Base-by-base conservation (phyloP, 2,797 vertebrate genomes). In the Pseudopleuronectes americanus region DNA sequence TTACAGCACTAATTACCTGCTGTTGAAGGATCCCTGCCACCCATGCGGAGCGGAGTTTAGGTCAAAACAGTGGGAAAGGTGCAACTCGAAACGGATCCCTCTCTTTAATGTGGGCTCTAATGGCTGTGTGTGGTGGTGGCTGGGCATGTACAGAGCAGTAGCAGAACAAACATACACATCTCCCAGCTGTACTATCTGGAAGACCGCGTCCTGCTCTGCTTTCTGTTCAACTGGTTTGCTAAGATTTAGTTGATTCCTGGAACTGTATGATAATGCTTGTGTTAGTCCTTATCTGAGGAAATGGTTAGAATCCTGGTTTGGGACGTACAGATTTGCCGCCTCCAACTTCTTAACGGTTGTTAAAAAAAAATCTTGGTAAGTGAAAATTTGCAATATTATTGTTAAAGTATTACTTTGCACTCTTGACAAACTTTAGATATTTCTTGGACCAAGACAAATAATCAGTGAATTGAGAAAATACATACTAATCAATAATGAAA, bases 21-120 rank as follows among this genome's bases (percentile, higher is more conserved):
- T 74, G 88, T 82, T 90, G 87, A 92, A 81, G 70, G 88, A 91
- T 87, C 78, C 48, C 60, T 65, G 65, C 87, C 78, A 84, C 79
- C 87, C 84, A 76, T 83, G 77, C 71, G 52, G 52, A 71, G 74
- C 63, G 14, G 59, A 70, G 68, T 65, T 71, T 64, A 76, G 72
- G 65, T 80, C 56, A 54, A 19, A 83, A 68, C 66, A 43, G 41
- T 69, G 52, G 75, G 57, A 71, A 77, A 77, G 77, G 53, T 75
- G 81, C 78, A 85, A 82, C 61, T 62, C 52, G 57, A 73, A 72
- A 57, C 69, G 16, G 52, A 63, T 76, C 54, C 41, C 47, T 17
- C 4, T 58, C 79, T 67, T 82, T 71, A 48, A 76, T 74, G 83
- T 80, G 81, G 79, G 17, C 61, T 84, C 47, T 66, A 68, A 84